Percentiles rank a stretch among this genome's conserved stretches.
phyloP scores from a whole-genome alignment of 1,140 invertebrate genomes.

The Potamilus streckersoni region DNA sequence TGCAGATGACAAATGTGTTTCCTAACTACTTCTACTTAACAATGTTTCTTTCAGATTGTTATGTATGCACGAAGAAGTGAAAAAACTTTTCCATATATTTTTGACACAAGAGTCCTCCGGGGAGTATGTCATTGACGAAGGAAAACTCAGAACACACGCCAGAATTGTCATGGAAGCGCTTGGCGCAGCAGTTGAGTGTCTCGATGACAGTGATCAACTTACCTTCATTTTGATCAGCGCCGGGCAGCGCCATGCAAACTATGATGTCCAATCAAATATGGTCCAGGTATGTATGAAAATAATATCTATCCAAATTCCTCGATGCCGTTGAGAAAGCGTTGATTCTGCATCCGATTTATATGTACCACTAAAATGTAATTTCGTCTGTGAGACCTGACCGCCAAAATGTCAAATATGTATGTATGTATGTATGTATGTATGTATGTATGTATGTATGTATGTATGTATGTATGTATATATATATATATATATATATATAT shows the following conservation, averaged over 20 bases:
- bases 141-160: conserved; percentile 17
- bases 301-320: background rate
- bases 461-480: too few relatives aligned
- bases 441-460: too few relatives aligned
- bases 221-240: conserved; percentile 17
- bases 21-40: background rate
- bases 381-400: too few relatives aligned
- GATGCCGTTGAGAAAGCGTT: background rate
- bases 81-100: conserved; percentile 15
- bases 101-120: conserved; percentile 4
- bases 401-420: too few relatives aligned
- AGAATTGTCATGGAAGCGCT: conserved; percentile 29
- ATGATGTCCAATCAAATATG: conserved; percentile 23
- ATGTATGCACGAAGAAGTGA: conserved; percentile 10
- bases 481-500: too few relatives aligned
- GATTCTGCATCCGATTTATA: too few relatives aligned
- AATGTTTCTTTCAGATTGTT: conserved; percentile 22
- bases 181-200: conserved; percentile 28
- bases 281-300: conserved; percentile 19
- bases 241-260: conserved; percentile 26
- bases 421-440: too few relatives aligned
- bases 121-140: conserved; percentile 9
- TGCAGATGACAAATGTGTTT: background rate
- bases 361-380: too few relatives aligned
- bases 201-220: conserved; percentile 25